phyloP scores from a whole-genome alignment of 1,140 invertebrate species.

The Polypedilum pembai region DNA sequence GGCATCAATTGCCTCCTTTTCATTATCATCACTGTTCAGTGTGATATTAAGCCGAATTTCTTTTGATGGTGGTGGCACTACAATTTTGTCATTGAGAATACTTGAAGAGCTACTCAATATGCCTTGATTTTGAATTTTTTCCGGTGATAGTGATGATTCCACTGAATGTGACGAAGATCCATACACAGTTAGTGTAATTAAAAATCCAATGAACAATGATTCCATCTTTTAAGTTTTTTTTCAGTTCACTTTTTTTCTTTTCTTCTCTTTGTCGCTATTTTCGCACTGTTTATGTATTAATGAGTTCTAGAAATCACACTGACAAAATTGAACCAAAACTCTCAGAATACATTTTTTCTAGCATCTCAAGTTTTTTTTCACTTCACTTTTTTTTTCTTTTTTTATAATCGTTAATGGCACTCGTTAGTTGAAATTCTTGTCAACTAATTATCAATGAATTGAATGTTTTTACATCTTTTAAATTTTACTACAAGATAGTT shows the following conservation, averaged over 20 bases:
- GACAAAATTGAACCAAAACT: background rate
- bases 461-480: no score
- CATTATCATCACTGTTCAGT: slow-evolving; percentile 13
- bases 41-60: slow-evolving; percentile 8
- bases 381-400: no score
- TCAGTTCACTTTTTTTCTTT: background rate
- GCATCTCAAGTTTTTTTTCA: no score
- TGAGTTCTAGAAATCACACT: no score
- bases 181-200: slow-evolving; percentile 8
- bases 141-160: background rate
- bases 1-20: background rate
- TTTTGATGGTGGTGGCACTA: background rate
- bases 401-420: no score
- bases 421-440: no score
- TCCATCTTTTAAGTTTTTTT: slow-evolving; percentile 17
- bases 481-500: no score
- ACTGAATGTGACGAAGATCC: background rate
- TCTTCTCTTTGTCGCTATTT: slow-evolving; percentile 9
- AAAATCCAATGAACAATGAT: slow-evolving; percentile 4
- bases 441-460: no score
- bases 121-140: background rate
- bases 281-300: background rate
- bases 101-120: background rate
- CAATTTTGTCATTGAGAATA: background rate
- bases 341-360: background rate